Evolutionary conservation across 2,888 invertebrate species (phyloP).

Genomic region (Protophormia terraenovae): DNA sequence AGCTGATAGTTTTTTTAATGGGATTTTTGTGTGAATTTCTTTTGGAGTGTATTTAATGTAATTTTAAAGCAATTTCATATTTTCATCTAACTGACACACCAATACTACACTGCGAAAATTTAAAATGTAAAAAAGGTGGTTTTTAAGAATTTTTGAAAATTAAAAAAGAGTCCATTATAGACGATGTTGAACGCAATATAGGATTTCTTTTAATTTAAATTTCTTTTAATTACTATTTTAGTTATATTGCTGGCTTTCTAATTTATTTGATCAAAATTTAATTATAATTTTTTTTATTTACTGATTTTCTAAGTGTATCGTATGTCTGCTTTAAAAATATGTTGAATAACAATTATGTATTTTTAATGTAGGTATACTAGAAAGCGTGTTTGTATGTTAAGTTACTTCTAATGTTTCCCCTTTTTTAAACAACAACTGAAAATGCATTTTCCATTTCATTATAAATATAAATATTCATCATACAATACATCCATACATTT

Average conservation of each 20-base stretch:
- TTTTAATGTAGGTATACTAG: constrained; percentile 5
- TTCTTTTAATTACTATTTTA: too few species aligned
- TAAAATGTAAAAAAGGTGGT: background rate
- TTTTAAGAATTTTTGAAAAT: too few species aligned
- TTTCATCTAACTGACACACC: background rate
- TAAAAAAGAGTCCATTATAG: too few species aligned
- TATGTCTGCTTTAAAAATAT: background rate
- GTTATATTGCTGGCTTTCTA: too few species aligned
- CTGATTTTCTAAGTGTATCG: background rate
- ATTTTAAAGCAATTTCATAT: constrained; percentile 22
- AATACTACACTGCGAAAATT: background rate
- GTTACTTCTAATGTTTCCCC: background rate
- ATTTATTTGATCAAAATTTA: background rate
- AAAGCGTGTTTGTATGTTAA: constrained; percentile 35
- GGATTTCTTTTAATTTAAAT: too few species aligned
- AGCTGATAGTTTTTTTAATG: background rate
- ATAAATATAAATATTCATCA: constrained; percentile 43
- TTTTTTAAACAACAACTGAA: background rate
- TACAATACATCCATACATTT: background rate
- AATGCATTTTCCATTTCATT: constrained; percentile 41
- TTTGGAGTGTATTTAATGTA: constrained; percentile 7
- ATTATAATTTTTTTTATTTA: too few species aligned
- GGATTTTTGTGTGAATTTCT: background rate
- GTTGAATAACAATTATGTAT: constrained; percentile 13
- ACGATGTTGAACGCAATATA: too few species aligned